Evolutionary conservation across 2,888 invertebrate species (phyloP).

Genomic region (Invenusta paracnida): DNA sequence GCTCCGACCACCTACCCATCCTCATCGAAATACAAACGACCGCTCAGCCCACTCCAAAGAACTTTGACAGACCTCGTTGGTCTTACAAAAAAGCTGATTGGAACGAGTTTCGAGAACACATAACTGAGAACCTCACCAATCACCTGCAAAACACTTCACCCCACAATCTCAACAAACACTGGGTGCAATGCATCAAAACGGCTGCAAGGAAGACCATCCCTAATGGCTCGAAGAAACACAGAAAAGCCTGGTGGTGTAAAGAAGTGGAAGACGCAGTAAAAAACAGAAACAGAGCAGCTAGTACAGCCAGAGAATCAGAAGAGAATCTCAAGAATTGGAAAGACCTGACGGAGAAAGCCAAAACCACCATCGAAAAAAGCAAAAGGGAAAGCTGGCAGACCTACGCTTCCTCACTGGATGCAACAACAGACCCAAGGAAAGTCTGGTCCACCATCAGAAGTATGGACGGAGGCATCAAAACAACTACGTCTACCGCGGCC

Average conservation of each 20-base stretch:
- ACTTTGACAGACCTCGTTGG: conserved; percentile 1
- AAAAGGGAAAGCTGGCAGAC: conserved; percentile 13
- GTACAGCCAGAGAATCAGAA: conserved; percentile 12
- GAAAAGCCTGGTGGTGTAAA: conserved; percentile 22
- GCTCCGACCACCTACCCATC: conserved; percentile 15
- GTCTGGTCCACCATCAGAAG: conserved; percentile 22
- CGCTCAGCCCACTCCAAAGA: not conserved
- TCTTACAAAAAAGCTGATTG: conserved; percentile 23
- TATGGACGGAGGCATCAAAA: not conserved
- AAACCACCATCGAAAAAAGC: conserved; percentile 7
- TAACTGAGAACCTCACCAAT: not conserved
- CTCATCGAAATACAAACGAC: conserved; percentile 11
- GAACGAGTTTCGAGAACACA: not conserved
- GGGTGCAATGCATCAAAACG: not conserved
- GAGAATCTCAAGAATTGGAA: conserved; percentile 8
- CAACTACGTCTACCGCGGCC: not conserved
- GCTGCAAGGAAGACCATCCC: conserved; percentile 12
- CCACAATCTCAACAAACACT: conserved; percentile 6
- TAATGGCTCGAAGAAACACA: not conserved
- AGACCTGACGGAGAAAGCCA: conserved; percentile 16
- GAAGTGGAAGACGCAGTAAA: not conserved
- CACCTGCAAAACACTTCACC: not conserved
- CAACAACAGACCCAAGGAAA: not conserved
- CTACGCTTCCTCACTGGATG: not conserved
- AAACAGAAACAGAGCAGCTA: conserved; percentile 8